Base-by-base conservation (phyloP, 2,888 invertebrate genomes). In the Oxytorus armatus region DNA sequence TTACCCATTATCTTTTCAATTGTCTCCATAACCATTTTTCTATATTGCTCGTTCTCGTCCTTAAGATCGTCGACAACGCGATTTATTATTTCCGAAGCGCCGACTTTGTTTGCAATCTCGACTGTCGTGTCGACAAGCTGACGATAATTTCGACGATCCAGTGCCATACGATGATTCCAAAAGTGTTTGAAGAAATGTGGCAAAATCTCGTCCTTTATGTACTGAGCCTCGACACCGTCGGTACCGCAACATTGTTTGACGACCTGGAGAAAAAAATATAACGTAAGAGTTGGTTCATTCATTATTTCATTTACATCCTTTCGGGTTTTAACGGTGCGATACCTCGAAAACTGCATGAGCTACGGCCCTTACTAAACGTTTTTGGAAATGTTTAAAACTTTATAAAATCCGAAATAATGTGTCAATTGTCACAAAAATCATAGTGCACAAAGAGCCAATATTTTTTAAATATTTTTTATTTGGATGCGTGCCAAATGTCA, bases 21-120 rank as follows among this genome's bases (percentile, higher is more conserved):
- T 0, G 99, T 99, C 92, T 99, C 99, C 98, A 99, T 99, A 1
- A 99, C 99, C 99, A 99, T 99, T 93, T 99, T 99, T 80, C 99
- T 95, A 92, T 99, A 99, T 90, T 99, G 98, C 92, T 99, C 99
- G 91, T 99, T 99, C 92, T 99, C 99, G 91, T 99, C 99, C 92
- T 99, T 99, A 75, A 99, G 93, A 92, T 99, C 99, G 88, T 99
- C 99, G 0, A 99, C 99, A 55, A 99, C 98, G 82, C 99, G 95
- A 92, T 98, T 98, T 79, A 99, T 98, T 82, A 99, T 99, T 94
- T 99, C 99, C 0, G 99, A 98, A 3, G 99, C 98, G n/a, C 99
- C 99, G 69, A 99, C 99, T 94, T 99, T 99, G 92, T 99, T 99
- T 5, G 99, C 99, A 82, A 99, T 99, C 93, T 99, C 99, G 0